Evolutionary conservation across 2,888 invertebrate species (phyloP).

Genomic region (Lymantria dispar): DNA sequence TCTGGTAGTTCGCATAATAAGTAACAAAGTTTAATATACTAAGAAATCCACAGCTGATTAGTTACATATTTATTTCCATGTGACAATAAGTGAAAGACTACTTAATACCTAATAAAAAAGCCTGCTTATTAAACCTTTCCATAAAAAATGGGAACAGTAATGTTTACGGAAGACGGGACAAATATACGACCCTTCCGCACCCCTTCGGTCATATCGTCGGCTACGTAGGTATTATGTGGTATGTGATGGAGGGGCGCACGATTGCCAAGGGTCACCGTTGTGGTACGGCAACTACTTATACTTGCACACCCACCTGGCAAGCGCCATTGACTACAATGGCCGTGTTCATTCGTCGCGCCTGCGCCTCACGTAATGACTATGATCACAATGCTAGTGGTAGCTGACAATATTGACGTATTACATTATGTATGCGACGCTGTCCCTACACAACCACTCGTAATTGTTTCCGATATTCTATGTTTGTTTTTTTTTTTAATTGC

Average conservation of each 20-base stretch:
- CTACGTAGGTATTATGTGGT: background rate
- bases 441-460: constrained; percentile 41
- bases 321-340: constrained; percentile 77
- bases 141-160: background rate
- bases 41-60: no score
- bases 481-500: constrained; percentile 41
- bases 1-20: no score
- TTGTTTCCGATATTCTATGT: constrained; percentile 51
- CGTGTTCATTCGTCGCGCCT: constrained; percentile 53
- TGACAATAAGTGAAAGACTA: no score
- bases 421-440: constrained; percentile 59
- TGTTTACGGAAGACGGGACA: background rate
- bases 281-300: constrained; percentile 59
- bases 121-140: no score
- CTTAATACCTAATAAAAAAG: no score
- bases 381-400: constrained; percentile 66
- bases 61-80: no score
- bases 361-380: constrained; percentile 63
- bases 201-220: background rate
- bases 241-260: background rate
- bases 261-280: constrained; percentile 51
- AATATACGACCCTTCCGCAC: background rate
- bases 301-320: constrained; percentile 77
- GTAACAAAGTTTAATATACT: no score
- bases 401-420: constrained; percentile 68